phyloP scores from a whole-genome alignment of 2,113 vertebrate species.

The Bos javanicus region DNA sequence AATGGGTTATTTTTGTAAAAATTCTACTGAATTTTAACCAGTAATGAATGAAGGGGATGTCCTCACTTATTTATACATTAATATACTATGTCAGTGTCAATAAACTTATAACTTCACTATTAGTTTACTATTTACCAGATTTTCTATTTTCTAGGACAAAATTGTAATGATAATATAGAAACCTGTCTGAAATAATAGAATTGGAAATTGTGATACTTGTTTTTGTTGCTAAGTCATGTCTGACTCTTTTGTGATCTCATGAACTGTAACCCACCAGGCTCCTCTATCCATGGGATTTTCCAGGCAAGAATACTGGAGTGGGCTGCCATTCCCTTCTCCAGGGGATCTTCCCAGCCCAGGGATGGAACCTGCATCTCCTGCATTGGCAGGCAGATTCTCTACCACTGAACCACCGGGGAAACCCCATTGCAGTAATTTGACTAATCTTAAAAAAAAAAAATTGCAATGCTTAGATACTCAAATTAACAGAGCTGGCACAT shows the following conservation, averaged over 20 bases:
- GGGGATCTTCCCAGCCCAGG: background rate
- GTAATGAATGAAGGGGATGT: background rate
- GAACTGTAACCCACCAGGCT: background rate
- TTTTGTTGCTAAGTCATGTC: background rate
- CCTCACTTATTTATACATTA: background rate
- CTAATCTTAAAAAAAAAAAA: background rate
- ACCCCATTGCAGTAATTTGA: background rate
- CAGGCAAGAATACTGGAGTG: background rate
- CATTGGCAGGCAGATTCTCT: background rate
- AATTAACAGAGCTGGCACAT: background rate
- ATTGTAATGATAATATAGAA: background rate
- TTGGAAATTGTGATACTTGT: background rate
- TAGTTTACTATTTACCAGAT: background rate
- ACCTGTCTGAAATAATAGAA: background rate
- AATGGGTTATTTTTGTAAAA: background rate
- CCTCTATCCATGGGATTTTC: background rate
- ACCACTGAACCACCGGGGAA: background rate
- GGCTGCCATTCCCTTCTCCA: background rate
- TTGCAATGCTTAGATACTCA: background rate
- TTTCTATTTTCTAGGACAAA: background rate
- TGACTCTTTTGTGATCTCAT: background rate
- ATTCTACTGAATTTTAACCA: background rate
- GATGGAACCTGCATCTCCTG: background rate
- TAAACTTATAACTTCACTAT: background rate
- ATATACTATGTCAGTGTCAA: background rate